These are phyloP conservation scores for Dynastes maya DNA, from an alignment of 2,888 invertebrate genomes.

Conservation along the genomic window DNA sequence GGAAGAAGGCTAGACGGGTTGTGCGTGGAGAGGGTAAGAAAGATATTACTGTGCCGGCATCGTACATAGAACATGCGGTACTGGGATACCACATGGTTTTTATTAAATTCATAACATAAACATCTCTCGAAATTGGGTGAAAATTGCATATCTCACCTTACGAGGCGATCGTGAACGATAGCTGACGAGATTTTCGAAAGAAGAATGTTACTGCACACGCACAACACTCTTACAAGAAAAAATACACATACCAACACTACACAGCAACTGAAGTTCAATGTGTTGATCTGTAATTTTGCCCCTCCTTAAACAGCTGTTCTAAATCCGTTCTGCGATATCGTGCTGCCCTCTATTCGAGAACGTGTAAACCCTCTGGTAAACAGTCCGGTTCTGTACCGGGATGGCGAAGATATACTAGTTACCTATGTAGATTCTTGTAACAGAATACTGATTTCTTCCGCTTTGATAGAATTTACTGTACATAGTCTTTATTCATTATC, in stretches of 20 bases:
- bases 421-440: neutral
- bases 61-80: conserved; percentile 12
- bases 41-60: conserved; percentile 36
- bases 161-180: conserved; percentile 48
- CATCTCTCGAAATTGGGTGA: conserved; percentile 54
- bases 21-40: conserved; percentile 40
- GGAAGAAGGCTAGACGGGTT: conserved; percentile 6
- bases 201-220: conserved; percentile 47
- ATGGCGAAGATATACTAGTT: neutral
- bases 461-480: neutral
- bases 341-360: conserved; percentile 30
- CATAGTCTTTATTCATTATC: neutral
- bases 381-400: neutral
- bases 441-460: neutral
- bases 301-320: conserved; percentile 64
- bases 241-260: conserved; percentile 46
- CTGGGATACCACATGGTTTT: conserved; percentile 54
- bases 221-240: conserved; percentile 45
- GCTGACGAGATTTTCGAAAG: conserved; percentile 20
- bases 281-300: conserved; percentile 58
- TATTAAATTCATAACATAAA: conserved; percentile 60
- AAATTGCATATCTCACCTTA: conserved; percentile 58
- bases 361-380: neutral
- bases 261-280: conserved; percentile 49
- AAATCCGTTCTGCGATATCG: conserved; percentile 19